Percentiles rank a stretch among this genome's conserved stretches.
phyloP scores from a whole-genome alignment of 2,113 vertebrate genomes.

The Oxyura jamaicensis region DNA sequence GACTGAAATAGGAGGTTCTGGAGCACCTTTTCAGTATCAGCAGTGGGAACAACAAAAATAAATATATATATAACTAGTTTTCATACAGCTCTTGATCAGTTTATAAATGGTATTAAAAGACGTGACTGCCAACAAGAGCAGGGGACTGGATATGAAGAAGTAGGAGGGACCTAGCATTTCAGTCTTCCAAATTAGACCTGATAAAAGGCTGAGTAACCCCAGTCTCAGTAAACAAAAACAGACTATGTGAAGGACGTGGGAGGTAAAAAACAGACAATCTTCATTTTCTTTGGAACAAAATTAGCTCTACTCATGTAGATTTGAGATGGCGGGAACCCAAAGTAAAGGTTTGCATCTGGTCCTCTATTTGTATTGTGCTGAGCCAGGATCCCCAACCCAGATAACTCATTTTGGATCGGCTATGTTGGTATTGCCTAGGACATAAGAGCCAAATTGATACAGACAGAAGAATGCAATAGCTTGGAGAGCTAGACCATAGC shows the following conservation, averaged over 20 bases:
- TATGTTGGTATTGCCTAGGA: neutral
- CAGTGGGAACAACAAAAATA: neutral
- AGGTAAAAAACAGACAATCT: slow-evolving; percentile 4
- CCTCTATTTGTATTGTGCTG: neutral
- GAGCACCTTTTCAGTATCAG: slow-evolving; percentile 1
- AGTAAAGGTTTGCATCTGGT: slow-evolving; percentile 35
- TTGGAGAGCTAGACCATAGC: neutral
- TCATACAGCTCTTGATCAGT: neutral
- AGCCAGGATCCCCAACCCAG: slow-evolving; percentile 21
- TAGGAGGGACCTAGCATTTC: neutral
- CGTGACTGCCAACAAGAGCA: neutral
- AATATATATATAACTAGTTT: neutral
- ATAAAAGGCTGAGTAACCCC: neutral
- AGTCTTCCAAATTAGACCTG: neutral
- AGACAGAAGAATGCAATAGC: neutral
- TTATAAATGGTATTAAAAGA: neutral
- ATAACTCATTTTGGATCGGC: slow-evolving; percentile 5
- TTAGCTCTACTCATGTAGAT: slow-evolving; percentile 22
- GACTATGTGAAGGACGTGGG: neutral
- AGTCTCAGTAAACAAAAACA: slow-evolving; percentile 26
- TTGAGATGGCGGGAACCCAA: slow-evolving; percentile 51
- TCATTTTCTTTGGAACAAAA: slow-evolving; percentile 51
- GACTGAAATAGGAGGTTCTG: slow-evolving; percentile 44
- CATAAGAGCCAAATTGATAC: neutral
- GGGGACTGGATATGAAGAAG: neutral